Evolutionary conservation across 2,888 invertebrate species (phyloP).

Genomic region (Drosophila atripex): DNA sequence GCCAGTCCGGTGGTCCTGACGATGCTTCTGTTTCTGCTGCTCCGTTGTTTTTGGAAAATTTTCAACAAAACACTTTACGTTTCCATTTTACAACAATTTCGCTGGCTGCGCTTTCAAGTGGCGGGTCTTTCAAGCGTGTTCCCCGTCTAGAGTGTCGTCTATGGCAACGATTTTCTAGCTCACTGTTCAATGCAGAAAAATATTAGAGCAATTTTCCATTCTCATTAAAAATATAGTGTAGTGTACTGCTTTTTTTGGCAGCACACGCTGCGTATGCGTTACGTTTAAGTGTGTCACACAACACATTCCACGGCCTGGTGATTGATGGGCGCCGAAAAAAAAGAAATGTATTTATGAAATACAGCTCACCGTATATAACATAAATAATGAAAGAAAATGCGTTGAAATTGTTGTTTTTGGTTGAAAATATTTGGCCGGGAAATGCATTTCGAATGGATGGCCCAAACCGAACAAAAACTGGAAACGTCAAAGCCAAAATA

Average conservation of each 20-base stretch:
- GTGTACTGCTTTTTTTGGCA: constrained; percentile 7
- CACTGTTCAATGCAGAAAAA: constrained; percentile 40
- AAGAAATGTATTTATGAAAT: neutral
- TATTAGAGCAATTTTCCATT: constrained; percentile 50
- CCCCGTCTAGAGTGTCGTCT: constrained; percentile 51
- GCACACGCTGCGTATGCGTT: constrained; percentile 61
- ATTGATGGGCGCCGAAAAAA: constrained; percentile 55
- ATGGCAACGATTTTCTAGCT: constrained; percentile 26
- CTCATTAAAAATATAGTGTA: constrained; percentile 37
- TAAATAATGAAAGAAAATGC: constrained; percentile 38
- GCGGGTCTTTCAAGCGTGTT: constrained; percentile 51
- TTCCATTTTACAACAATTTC: constrained; percentile 67
- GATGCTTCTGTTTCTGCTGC: constrained; percentile 19
- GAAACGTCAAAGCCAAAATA: constrained; percentile 4
- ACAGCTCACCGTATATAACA: constrained; percentile 3
- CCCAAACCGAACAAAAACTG: constrained; percentile 19
- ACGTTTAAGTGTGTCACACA: constrained; percentile 57
- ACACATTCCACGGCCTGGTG: constrained; percentile 51
- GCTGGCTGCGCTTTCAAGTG: constrained; percentile 67
- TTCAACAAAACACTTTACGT: constrained; percentile 78
- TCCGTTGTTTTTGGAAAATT: constrained; percentile 75
- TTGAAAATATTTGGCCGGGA: constrained; percentile 8
- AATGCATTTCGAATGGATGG: constrained; percentile 41
- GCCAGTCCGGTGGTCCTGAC: neutral
- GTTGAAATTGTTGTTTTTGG: constrained; percentile 6